phyloP scores from a whole-genome alignment of 92 coral and sea anemone genomes.

The Zoanthus gigantus region DNA sequence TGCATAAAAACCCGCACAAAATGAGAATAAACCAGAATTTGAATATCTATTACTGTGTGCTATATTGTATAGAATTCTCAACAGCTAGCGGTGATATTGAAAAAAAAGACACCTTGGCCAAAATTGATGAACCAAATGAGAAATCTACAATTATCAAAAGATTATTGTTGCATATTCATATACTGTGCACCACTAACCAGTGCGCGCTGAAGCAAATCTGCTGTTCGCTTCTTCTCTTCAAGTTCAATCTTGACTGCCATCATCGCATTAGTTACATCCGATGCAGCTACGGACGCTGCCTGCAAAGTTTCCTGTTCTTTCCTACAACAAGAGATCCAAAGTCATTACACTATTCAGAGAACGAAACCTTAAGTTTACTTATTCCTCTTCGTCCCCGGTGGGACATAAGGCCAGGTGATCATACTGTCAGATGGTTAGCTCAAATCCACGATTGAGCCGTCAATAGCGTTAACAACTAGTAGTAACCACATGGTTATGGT shows the following conservation, averaged over 20 bases:
- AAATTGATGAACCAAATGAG: not conserved
- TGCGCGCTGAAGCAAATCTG: slow-evolving; percentile 94
- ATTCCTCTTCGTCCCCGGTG: no score
- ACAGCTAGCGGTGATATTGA: no score
- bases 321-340: slow-evolving; percentile 40
- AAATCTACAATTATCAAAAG: not conserved
- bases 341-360: not conserved
- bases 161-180: not conserved
- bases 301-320: slow-evolving; percentile 84
- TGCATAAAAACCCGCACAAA: no score
- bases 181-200: slow-evolving; percentile 68
- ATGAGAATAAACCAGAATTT: no score
- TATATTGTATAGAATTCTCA: no score
- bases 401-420: no score
- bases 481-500: no score
- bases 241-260: slow-evolving; percentile 96
- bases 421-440: no score
- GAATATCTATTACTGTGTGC: no score
- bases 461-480: no score
- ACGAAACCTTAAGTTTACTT: not conserved
- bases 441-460: no score
- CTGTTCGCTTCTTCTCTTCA: slow-evolving; percentile 94
- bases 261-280: slow-evolving; percentile 96
- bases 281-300: slow-evolving; percentile 89
- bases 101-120: not conserved